Percentiles rank a stretch among this genome's conserved stretches.
These are phyloP conservation scores for Laterallus jamaicensis DNA, from an alignment of 2,113 vertebrate genomes.

Conservation along the genomic window DNA sequence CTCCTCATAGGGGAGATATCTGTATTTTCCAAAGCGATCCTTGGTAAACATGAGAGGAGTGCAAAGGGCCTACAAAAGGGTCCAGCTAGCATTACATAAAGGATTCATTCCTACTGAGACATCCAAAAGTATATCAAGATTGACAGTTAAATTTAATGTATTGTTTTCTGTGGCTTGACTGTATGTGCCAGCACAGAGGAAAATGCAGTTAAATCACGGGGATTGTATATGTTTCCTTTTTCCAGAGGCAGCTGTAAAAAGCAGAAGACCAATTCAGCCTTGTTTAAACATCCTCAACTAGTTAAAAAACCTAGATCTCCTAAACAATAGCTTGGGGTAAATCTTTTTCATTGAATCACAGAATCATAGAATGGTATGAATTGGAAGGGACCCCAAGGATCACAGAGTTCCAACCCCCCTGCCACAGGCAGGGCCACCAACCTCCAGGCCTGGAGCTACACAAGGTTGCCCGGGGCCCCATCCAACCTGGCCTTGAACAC, in stretches of 20 bases:
- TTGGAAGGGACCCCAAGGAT: too few relatives aligned
- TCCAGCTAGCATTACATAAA: not conserved
- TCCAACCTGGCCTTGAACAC: too few relatives aligned
- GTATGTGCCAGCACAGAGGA: not conserved
- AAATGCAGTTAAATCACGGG: not conserved
- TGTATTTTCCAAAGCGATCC: not conserved
- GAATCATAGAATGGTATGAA: too few relatives aligned
- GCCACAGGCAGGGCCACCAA: too few relatives aligned
- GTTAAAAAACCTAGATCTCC: not conserved
- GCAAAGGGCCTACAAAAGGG: not conserved
- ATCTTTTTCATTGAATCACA: not conserved
- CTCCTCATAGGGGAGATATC: too few relatives aligned
- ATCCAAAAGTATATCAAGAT: not conserved
- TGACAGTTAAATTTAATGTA: not conserved
- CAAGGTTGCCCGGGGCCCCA: too few relatives aligned
- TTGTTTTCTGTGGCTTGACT: not conserved
- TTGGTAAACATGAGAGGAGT: not conserved
- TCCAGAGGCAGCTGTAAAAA: not conserved
- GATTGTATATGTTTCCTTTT: not conserved
- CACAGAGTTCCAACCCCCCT: too few relatives aligned
- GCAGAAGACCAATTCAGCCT: not conserved
- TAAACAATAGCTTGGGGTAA: not conserved
- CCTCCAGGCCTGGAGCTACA: too few relatives aligned
- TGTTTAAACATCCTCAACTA: not conserved
- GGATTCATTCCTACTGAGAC: not conserved